phyloP scores from a whole-genome alignment of 2,113 vertebrate species.

The Bubo scandiacus region DNA sequence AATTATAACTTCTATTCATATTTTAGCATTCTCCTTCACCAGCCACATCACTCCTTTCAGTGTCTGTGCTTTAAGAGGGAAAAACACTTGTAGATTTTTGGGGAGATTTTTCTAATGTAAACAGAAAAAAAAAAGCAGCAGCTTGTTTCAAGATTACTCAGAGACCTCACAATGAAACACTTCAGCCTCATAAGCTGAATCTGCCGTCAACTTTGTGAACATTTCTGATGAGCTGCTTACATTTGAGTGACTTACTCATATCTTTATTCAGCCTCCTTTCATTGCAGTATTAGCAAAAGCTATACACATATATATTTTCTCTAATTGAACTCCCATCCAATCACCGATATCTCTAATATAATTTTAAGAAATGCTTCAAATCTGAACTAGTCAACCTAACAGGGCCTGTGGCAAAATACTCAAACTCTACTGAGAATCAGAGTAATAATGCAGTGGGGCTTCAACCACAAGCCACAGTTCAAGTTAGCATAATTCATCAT shows the following conservation, averaged over 20 bases:
- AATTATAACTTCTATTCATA: background rate
- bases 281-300: background rate
- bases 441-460: background rate
- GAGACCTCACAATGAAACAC: rapidly evolving
- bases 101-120: background rate
- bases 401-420: background rate
- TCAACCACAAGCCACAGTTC: background rate
- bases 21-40: background rate
- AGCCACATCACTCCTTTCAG: background rate
- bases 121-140: background rate
- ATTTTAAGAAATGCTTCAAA: background rate
- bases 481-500: background rate
- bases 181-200: background rate
- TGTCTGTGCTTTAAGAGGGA: background rate
- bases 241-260: background rate
- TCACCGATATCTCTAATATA: background rate
- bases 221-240: background rate
- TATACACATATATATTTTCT: background rate
- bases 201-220: background rate
- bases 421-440: background rate
- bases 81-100: background rate
- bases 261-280: background rate
- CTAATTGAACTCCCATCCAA: background rate
- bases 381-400: background rate
- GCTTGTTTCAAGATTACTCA: background rate